phyloP scores from a whole-genome alignment of 2,797 vertebrate genomes.

The Coregonus sp. region DNA sequence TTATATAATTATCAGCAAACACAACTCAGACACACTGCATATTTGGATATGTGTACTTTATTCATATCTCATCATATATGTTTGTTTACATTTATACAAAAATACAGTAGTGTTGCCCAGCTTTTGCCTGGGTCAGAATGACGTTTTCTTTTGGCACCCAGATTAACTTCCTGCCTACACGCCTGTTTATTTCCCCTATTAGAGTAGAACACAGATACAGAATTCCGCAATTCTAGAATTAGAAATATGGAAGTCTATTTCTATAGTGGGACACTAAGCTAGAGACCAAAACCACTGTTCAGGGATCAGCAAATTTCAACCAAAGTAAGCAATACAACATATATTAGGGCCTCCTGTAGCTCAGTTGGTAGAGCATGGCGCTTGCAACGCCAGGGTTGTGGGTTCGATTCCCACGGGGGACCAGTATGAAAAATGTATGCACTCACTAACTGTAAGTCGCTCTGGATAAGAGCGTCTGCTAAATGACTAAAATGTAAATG shows the following conservation, averaged over 20 bases:
- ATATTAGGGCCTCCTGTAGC: background rate
- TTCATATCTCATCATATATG: conserved; percentile 78
- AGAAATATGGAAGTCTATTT: background rate
- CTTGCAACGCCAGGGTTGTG: too few relatives aligned
- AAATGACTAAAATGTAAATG: too few relatives aligned
- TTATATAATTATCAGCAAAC: background rate
- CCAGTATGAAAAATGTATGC: too few relatives aligned
- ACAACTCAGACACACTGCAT: background rate
- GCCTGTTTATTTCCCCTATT: conserved; percentile 56
- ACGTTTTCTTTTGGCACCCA: conserved; percentile 78
- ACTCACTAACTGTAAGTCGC: too few relatives aligned
- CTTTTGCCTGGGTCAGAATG: conserved; percentile 72
- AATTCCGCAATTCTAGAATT: background rate
- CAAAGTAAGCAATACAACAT: conserved; percentile 17
- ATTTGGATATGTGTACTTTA: conserved; percentile 77
- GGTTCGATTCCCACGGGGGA: too few relatives aligned
- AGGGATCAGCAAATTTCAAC: conserved; percentile 27
- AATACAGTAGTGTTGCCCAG: conserved; percentile 82
- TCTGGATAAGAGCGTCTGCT: too few relatives aligned
- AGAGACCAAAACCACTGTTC: conserved; percentile 51
- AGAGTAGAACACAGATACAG: conserved; percentile 30
- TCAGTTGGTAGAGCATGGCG: too few relatives aligned
- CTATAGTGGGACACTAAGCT: conserved; percentile 30
- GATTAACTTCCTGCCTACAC: conserved; percentile 73
- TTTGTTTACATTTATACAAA: conserved; percentile 84